phyloP scores from a whole-genome alignment of 1,140 invertebrate genomes.

The Zaprionus nigranus region DNA sequence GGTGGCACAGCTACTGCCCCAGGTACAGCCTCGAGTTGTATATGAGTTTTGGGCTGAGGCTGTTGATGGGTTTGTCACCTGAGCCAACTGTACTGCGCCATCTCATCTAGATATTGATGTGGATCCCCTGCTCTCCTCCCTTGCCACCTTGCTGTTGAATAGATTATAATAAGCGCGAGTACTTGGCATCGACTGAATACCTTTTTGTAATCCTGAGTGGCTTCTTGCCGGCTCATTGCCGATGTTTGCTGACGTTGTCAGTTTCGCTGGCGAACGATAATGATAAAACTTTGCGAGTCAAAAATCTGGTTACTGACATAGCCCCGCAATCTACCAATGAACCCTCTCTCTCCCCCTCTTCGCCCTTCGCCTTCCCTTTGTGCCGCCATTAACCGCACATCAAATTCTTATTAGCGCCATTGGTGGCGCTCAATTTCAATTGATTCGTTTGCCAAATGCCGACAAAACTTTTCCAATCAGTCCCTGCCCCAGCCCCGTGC shows the following conservation, averaged over 20 bases:
- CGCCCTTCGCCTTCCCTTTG: background rate
- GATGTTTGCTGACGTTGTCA: constrained; percentile 25
- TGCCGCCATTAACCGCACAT: constrained; percentile 70
- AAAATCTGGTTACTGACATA: constrained; percentile 35
- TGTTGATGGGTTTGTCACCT: constrained; percentile 6
- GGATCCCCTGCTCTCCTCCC: background rate
- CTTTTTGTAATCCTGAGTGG: constrained; percentile 26
- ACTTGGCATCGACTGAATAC: background rate
- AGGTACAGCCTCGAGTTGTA: background rate
- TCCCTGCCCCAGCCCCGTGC: constrained; percentile 12
- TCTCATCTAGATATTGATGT: background rate
- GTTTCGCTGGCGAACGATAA: constrained; percentile 58
- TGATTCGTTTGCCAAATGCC: constrained; percentile 60
- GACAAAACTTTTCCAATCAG: constrained; percentile 79
- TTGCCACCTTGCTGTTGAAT: background rate
- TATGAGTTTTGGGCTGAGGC: too few relatives aligned
- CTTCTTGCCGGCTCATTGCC: constrained; percentile 30
- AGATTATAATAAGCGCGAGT: constrained; percentile 11
- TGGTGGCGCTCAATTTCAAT: constrained; percentile 74
- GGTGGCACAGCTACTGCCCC: constrained; percentile 11
- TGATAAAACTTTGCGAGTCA: constrained; percentile 71
- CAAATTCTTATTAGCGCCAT: constrained; percentile 79
- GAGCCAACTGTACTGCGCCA: background rate
- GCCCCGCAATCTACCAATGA: background rate
- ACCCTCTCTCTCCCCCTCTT: background rate